Evolutionary conservation across 1,140 invertebrate genomes (phyloP).

Genomic region (Atta cephalotes): DNA sequence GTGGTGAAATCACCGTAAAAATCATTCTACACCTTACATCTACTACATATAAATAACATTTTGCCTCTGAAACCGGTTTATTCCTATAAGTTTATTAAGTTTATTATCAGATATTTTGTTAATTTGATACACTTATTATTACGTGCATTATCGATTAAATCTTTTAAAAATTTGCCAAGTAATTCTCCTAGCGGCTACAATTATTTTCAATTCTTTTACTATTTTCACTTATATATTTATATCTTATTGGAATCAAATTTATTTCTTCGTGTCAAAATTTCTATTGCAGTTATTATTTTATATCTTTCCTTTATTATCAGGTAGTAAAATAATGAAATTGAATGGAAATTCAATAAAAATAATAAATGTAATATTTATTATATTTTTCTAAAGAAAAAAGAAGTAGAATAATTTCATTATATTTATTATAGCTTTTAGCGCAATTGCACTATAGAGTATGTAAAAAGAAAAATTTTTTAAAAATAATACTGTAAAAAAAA

Average conservation of each 20-base stretch:
- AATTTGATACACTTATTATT: background rate
- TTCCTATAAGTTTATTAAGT: background rate
- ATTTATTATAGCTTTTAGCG: background rate
- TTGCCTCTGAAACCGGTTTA: background rate
- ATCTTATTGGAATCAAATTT: background rate
- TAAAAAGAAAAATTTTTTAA: background rate
- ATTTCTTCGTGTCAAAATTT: background rate
- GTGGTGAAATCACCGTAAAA: conserved; percentile 8
- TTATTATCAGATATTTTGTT: background rate
- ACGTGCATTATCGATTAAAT: background rate
- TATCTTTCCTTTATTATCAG: background rate
- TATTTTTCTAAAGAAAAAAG: background rate
- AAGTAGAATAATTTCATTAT: background rate
- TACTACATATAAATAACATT: background rate
- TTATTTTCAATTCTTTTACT: background rate
- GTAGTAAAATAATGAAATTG: background rate
- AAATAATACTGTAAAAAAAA: background rate
- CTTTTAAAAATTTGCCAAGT: background rate
- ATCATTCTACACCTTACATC: background rate
- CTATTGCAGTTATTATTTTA: background rate
- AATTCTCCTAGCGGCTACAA: background rate
- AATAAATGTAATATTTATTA: background rate
- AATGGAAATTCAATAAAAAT: background rate
- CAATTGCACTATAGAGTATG: background rate
- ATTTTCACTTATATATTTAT: background rate